Evolutionary conservation across 2,113 vertebrate species (phyloP), one percentile per base, ranked within the genome.

Genomic region (Cnemophilus loriae): DNA sequence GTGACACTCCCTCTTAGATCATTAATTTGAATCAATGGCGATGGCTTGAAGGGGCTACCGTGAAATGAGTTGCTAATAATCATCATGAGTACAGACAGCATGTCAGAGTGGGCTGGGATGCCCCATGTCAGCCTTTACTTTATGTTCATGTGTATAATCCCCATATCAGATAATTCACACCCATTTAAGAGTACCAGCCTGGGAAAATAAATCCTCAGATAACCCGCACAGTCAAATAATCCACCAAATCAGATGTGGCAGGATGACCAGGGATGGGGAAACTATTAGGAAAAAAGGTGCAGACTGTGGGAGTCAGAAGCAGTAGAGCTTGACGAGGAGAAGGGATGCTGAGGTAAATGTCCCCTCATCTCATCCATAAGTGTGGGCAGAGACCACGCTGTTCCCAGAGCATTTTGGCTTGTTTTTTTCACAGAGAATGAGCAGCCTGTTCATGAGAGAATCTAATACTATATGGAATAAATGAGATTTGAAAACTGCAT

Each of bases 151-250:
- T 81, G 35, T 84, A 70, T 93, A 95, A 97, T 95, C 86, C 93
- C 73, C 80, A 17, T 95, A 95, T 93, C 95, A 97, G 94, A 92
- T 95, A 97, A 95, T 95, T 95, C 89, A 92, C 56, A 93, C 35
- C 56, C 94, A 89, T 97, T 96, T 96, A 93, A 90, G 71, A 84
- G 64, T 81, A 56, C 89, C 79, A 93, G 80, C 56, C 68, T 71
- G 52, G 84, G 93, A 95, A 90, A 96, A 95, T 63, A 97, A 97
- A 96, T 95, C 94, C 86, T 93, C 76, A 95, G 89, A 96, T 95
- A 95, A 96, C 93, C 91, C 0, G 0, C 69, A n/a, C 46, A 88
- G 75, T 83, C 80, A 93, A 95, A 91, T 92, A 92, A 95, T 84
- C 73, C 80, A 89, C 63, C 73, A 92, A 71, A 87, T 96, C 94